Base-by-base conservation (phyloP, 1,140 invertebrate species). In the Bombus terrestris region DNA sequence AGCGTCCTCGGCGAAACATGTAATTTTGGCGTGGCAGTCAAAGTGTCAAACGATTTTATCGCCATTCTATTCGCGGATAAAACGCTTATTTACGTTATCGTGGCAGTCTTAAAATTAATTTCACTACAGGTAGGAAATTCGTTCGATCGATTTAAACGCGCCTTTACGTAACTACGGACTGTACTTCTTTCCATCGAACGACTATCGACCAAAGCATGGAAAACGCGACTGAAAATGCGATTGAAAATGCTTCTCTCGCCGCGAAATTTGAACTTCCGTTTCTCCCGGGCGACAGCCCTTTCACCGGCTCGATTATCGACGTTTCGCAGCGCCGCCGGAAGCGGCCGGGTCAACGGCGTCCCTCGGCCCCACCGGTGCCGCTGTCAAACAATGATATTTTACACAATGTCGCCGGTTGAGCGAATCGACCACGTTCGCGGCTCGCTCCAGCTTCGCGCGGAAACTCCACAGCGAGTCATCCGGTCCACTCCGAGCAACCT, bases 401-500 rank as follows among this genome's bases (percentile, higher is more conserved):
- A 68, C 76, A 91, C 90, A 91, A 91, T 91, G 90, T 88, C 90
- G 75, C n/a, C 90, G 90, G 82, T 76, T 89, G 90, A 91, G 86
- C 90, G 90, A 64, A 91, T 91, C 90, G 86, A 66, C 78, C 79
- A 82, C 76, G 66, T 91, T 91, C 86, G 79, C 68, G 77, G 81
- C 82, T 85, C 64, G 66, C 53, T 64, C 81, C 62, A 72, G 66
- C 47, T 81, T 35, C 68, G 32, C 76, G 79, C 85, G 90, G 90
- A 91, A 91, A 91, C 80, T 71, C 82, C 53, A 73, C 89, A 68
- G 69, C 89, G 86, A 87, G 86, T 88, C 89, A 89, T 91, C 90
- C 90, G 89, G 89, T 83, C 4, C 72, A 64, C 69, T 83, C 43
- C 73, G 81, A 87, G 69, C 82, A 66, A 57, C 47, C 43, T 66